phyloP scores from a whole-genome alignment of 30 jellyfish, hydroid and myxozoan species.

The Phacellophora camtschatica region DNA sequence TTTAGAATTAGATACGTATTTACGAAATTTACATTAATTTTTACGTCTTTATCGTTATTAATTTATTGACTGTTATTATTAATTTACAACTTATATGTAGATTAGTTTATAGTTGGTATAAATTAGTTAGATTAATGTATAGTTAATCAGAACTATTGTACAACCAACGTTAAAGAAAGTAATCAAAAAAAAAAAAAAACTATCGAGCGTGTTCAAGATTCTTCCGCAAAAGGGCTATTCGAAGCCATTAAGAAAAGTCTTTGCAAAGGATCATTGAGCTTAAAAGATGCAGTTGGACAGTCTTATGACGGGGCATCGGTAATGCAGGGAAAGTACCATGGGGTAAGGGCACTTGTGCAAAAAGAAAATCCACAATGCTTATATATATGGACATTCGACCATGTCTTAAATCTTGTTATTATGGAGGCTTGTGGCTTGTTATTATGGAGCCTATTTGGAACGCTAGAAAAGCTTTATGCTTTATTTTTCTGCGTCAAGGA shows the following conservation, averaged over 20 bases:
- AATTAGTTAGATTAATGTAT: too few relatives aligned
- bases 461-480: constrained; percentile 43
- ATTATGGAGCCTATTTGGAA: constrained; percentile 39
- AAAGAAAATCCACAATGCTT: constrained; percentile 52
- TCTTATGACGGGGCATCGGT: constrained; percentile 62
- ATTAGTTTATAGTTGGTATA: too few relatives aligned
- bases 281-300: constrained; percentile 56
- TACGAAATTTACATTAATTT: too few relatives aligned
- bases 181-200: too few relatives aligned
- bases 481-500: constrained; percentile 50
- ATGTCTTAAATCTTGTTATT: constrained; percentile 53
- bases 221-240: constrained; percentile 53
- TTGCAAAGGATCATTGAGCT: constrained; percentile 5
- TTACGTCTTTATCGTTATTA: too few relatives aligned
- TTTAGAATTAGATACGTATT: too few relatives aligned
- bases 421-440: constrained; percentile 66
- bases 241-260: constrained; percentile 11
- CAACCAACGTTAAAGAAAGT: too few relatives aligned
- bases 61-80: too few relatives aligned
- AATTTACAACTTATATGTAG: too few relatives aligned
- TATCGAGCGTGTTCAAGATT: constrained; percentile 46
- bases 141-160: too few relatives aligned
- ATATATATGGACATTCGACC: constrained; percentile 58
- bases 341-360: constrained; percentile 41
- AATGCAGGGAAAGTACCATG: constrained; percentile 49